Percentiles rank a stretch among this genome's conserved stretches.
phyloP scores from a whole-genome alignment of 2,797 vertebrate species.

The Scarus forsteni region DNA sequence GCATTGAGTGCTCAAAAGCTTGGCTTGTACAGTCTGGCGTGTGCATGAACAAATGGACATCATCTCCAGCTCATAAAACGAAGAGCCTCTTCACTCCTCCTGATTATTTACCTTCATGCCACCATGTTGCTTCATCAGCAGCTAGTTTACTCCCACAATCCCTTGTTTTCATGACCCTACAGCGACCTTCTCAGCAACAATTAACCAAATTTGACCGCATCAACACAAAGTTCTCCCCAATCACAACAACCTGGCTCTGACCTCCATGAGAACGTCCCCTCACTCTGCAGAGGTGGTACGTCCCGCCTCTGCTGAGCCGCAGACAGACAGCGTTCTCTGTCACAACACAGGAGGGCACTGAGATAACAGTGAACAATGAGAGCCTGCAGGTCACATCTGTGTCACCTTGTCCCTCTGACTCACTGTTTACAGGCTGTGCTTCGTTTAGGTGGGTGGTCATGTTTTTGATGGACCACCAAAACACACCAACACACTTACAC shows the following conservation, averaged over 20 bases:
- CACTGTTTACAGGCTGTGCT: not conserved
- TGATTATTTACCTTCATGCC: not conserved
- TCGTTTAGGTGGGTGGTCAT: conserved; percentile 53
- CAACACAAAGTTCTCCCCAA: conserved; percentile 33
- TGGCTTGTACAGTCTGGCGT: too few relatives aligned
- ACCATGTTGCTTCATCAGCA: conserved; percentile 24
- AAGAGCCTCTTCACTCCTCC: not conserved
- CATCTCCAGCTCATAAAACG: not conserved
- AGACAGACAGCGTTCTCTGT: conserved; percentile 42
- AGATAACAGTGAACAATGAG: conserved; percentile 49
- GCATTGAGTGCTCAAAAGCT: too few relatives aligned
- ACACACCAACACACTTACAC: not conserved
- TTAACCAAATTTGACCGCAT: conserved; percentile 31
- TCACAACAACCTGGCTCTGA: conserved; percentile 13
- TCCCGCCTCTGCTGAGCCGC: conserved; percentile 31
- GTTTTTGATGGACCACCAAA: conserved; percentile 12
- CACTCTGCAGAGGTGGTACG: conserved; percentile 1
- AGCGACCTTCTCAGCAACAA: conserved; percentile 45
- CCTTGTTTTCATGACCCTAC: conserved; percentile 38
- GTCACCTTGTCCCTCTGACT: conserved; percentile 1
- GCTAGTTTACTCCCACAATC: conserved; percentile 28
- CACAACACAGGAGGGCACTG: conserved; percentile 51
- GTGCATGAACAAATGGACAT: too few relatives aligned
- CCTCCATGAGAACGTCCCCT: conserved; percentile 15
- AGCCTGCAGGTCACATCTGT: conserved; percentile 35